Evolutionary conservation across 2,888 invertebrate species (phyloP), one percentile per base, ranked within the genome.

Genomic region (Argynnis bischoffii): DNA sequence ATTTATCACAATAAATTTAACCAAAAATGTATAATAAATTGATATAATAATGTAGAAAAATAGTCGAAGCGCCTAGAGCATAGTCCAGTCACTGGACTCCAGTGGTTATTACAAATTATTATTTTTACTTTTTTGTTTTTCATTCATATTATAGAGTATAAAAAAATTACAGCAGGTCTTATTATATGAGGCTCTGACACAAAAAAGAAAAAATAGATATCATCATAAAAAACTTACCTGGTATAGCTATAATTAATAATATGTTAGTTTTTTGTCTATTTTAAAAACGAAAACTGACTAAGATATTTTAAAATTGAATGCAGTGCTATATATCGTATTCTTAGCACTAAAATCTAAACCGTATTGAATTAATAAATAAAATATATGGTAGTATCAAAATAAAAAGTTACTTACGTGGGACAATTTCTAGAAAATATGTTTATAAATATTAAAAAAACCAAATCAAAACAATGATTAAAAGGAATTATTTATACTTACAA

Each of bases 331-430:
- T 26, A 26, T 26, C 26, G 26, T 4, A 26, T 26, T 26, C 26
- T 26, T 26, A 26, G 26, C 26, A 26, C 26, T 26, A 26, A 26
- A 26, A 5, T 26, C 5, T 26, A 26, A 26, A 26, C 0, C 26
- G 26, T 26, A 4, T 26, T 26, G 26, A 26, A 26, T 26, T 26
- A 26, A 26, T 26, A 26, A 3, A 0, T 26, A 26, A 26, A 26
- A 26, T 26, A 26, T 26, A 26, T 5, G 26, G 4, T 26, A 26
- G 4, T 26, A 26, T 4, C 4, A 26, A 26, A 26, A 5, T 26
- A 26, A 26, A 26, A 0, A 4, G 4, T 4, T 4, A 83, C 83
- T 79, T 77, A 87, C 88, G 80, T 63, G 88, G 83, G 8, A 88
- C 75, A 13, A 86, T 81, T 81, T 88, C 88, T 88, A 79, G 18